Evolutionary conservation across 2,797 vertebrate species (phyloP), one percentile per base, ranked within the genome.

Genomic region (Enoplosus armatus): DNA sequence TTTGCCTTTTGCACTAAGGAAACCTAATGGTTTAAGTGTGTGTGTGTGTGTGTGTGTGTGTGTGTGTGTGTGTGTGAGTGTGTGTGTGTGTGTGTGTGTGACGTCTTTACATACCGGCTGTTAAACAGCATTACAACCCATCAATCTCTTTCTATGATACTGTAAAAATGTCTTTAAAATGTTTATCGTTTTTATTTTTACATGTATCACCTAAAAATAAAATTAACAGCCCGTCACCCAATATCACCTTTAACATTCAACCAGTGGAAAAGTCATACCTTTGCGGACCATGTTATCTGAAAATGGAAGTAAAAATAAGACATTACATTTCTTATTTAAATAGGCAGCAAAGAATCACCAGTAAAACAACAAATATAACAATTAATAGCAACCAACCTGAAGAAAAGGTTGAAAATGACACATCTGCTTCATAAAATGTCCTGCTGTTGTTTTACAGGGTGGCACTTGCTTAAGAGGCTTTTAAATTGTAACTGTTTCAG

Each of bases 21-120:
- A 18, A 12, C 6, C 27, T 4, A 7, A 22, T n/a, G 4, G 4
- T 24, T 16, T 54, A 1, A 60, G 11, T 50, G 31, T 58, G 2
- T 9, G 35, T 35, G 35, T n/a, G n/a, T n/a, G n/a, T 18, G 5
- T 1, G 0, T 5, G 8, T n/a, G n/a, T 18, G 5, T 0, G 0
- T 6, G 6, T n/a, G n/a, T 37, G 4, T 41, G 8, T 24, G 15
- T 9, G 35, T 35, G 35, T n/a, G n/a, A n/a, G n/a, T 18, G 5
- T 1, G 0, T 5, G 8, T n/a, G n/a, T 18, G 5, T 0, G 0
- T 6, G 6, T n/a, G n/a, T 37, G 4, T 41, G 8, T 24, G 15
- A 15, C 11, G 3, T 31, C 27, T 37, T 64, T 1, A 64, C 24
- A 54, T 1, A 12, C 16, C 9, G 9, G 16, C 12, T 29, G 0